These are phyloP conservation scores for Takifugu ocellatus DNA, from an alignment of 2,797 vertebrate species.

Conservation along the genomic window DNA sequence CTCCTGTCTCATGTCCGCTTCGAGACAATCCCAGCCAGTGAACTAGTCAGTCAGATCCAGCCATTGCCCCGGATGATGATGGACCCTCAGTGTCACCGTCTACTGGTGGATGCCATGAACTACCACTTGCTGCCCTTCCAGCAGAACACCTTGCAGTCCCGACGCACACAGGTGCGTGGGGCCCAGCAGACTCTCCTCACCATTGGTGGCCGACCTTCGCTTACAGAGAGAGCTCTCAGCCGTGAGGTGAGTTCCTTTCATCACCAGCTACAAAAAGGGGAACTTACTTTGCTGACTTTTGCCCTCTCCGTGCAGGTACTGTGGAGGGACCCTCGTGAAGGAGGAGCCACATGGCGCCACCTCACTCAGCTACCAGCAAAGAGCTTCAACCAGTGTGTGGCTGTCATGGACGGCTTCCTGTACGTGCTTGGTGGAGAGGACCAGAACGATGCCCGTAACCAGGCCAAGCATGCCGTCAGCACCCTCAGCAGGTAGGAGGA, in stretches of 20 bases:
- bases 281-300: conserved; percentile 24
- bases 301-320: conserved; percentile 63
- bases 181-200: conserved; percentile 79
- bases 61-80: conserved; percentile 84
- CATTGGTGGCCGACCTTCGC: conserved; percentile 78
- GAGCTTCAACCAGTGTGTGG: conserved; percentile 87
- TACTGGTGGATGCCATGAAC: conserved; percentile 88
- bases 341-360: conserved; percentile 79
- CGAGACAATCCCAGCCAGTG: conserved; percentile 82
- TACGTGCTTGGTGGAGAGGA: conserved; percentile 84
- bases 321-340: conserved; percentile 80
- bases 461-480: conserved; percentile 85
- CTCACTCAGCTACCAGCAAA: conserved; percentile 83
- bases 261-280: neutral
- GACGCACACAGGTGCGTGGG: conserved; percentile 77
- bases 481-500: conserved; percentile 79
- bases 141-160: conserved; percentile 83
- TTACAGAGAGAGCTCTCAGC: conserved; percentile 82
- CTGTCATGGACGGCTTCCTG: conserved; percentile 86
- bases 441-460: conserved; percentile 85
- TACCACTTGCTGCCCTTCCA: conserved; percentile 87
- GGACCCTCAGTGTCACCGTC: conserved; percentile 82
- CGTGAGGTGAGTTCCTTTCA: conserved; percentile 66
- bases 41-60: conserved; percentile 83
- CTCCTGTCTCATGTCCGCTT: conserved; percentile 80